Conservation (phyloP, 2,888 invertebrate genomes). For the Cephus pygmeus region DNA sequence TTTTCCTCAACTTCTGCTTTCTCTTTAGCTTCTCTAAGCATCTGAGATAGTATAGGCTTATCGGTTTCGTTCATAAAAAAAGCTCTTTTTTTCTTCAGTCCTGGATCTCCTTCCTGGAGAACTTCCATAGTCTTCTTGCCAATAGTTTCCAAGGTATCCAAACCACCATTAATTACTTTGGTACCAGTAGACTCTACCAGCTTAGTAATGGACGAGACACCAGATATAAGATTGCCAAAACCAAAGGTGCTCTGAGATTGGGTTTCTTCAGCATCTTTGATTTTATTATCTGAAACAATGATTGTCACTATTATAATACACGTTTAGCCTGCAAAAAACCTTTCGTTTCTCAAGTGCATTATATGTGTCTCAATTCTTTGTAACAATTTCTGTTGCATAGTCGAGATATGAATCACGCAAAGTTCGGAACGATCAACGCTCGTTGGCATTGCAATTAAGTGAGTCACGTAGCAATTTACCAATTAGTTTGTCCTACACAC, state of each 20-base stretch:
- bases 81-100: conserved; percentile 81
- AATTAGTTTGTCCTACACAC: conserved; percentile 33
- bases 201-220: conserved; percentile 73
- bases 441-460: conserved; percentile 26
- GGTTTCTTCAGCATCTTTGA: conserved; percentile 30
- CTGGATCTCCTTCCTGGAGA: conserved; percentile 91
- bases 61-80: conserved; percentile 73
- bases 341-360: neutral
- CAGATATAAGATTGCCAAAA: conserved; percentile 75
- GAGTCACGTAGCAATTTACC: conserved; percentile 31
- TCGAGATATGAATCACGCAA: conserved; percentile 19
- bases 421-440: conserved; percentile 10
- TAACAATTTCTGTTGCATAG: conserved; percentile 10
- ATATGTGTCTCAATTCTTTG: neutral
- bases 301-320: neutral
- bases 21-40: conserved; percentile 79
- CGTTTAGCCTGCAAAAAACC: neutral
- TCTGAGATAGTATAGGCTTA: conserved; percentile 74
- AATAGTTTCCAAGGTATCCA: conserved; percentile 91
- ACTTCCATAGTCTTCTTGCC: conserved; percentile 96
- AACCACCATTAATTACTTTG: conserved; percentile 81
- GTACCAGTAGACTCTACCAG: conserved; percentile 78
- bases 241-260: conserved; percentile 66
- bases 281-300: conserved; percentile 30
- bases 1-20: conserved; percentile 74